These are phyloP conservation scores for Autographa pulchrina DNA, from an alignment of 2,888 invertebrate species.

Conservation along the genomic window DNA sequence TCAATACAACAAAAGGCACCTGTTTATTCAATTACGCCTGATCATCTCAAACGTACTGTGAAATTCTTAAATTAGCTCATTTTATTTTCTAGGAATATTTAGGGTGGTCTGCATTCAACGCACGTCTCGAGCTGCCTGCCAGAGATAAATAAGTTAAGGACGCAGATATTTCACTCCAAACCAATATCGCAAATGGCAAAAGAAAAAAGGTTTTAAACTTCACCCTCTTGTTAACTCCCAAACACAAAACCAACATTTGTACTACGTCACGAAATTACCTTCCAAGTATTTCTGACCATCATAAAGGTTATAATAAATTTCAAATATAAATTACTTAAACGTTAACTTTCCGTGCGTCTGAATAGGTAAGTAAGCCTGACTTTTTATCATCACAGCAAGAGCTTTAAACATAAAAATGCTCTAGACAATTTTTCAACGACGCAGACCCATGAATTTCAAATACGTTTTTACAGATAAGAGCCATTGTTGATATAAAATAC, in stretches of 20 bases:
- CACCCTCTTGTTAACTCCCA: conserved; percentile 51
- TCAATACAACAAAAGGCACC: conserved; percentile 26
- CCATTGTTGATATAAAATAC: conserved; percentile 86
- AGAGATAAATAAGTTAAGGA: conserved; percentile 83
- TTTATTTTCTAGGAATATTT: conserved; percentile 74
- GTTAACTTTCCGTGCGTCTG: conserved; percentile 69
- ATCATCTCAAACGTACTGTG: conserved; percentile 63
- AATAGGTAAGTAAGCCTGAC: conserved; percentile 67
- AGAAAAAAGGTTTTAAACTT: conserved; percentile 72
- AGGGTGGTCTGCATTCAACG: conserved; percentile 73
- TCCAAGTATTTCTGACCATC: conserved; percentile 41
- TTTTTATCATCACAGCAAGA: conserved; percentile 77
- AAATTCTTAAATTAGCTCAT: conserved; percentile 72
- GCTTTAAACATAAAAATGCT: conserved; percentile 81
- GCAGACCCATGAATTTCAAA: conserved; percentile 85
- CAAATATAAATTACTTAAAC: conserved; percentile 66
- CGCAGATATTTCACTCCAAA: conserved; percentile 81
- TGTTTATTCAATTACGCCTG: conserved; percentile 61
- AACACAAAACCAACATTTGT: conserved; percentile 46
- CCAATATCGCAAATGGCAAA: conserved; percentile 81
- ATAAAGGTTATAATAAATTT: conserved; percentile 62
- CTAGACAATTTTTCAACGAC: conserved; percentile 83
- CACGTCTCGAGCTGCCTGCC: conserved; percentile 77
- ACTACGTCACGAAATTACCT: conserved; percentile 23
- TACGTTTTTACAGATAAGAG: conserved; percentile 85